These are phyloP conservation scores for Erythrocercus mccallii DNA, from an alignment of 2,113 vertebrate genomes.

Conservation along the genomic window DNA sequence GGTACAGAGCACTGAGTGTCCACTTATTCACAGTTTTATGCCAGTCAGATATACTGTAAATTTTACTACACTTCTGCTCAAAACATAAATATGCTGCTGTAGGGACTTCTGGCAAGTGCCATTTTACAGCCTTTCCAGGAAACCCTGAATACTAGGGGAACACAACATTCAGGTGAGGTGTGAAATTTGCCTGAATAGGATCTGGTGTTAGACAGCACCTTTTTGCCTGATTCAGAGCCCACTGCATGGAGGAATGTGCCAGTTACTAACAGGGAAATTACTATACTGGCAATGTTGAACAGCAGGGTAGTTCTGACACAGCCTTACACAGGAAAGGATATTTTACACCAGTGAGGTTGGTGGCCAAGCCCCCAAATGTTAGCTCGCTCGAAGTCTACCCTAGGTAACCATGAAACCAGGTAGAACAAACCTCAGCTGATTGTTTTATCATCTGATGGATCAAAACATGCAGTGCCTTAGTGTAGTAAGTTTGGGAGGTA, in stretches of 20 bases:
- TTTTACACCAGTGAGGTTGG: not conserved
- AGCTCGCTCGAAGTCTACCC: not conserved
- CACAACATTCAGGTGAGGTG: constrained; percentile 6
- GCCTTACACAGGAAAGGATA: not conserved
- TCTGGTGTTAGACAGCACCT: not conserved
- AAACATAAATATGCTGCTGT: not conserved
- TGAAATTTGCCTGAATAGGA: constrained; percentile 2
- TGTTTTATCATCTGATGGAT: not conserved
- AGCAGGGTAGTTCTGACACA: not conserved
- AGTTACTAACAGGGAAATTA: not conserved
- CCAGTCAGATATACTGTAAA: not conserved
- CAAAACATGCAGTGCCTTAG: not conserved
- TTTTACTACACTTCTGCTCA: constrained; percentile 4
- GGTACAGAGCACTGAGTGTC: constrained; percentile 13
- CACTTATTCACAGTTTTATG: not conserved
- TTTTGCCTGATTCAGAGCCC: not conserved
- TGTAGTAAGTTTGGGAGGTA: not conserved
- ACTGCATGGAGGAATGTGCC: not conserved
- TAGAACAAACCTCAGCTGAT: not conserved
- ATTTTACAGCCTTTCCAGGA: constrained; percentile 40
- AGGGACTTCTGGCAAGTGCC: not conserved
- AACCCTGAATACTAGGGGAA: not conserved
- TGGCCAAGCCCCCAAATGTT: not conserved
- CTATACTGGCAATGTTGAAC: not conserved
- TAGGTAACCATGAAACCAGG: not conserved